These are phyloP conservation scores for Amphiduros pacificus DNA, from an alignment of 2,888 invertebrate species.

Conservation along the genomic window DNA sequence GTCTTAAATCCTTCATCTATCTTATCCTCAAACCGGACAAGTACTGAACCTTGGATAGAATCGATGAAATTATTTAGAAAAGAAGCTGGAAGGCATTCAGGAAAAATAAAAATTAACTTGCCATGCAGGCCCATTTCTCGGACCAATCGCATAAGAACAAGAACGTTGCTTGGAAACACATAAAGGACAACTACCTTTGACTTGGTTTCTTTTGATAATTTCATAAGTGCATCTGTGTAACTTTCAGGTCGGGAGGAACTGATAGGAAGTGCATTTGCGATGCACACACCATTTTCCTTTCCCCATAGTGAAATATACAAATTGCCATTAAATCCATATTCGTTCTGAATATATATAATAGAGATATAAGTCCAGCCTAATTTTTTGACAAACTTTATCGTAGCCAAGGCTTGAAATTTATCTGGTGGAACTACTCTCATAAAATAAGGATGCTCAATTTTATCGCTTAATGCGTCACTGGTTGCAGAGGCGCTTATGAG, in stretches of 20 bases:
- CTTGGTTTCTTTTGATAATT: neutral
- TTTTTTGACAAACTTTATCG: neutral
- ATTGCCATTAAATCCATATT: constrained; percentile 6
- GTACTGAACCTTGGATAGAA: too few species aligned
- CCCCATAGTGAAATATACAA: neutral
- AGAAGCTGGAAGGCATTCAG: constrained; percentile 5
- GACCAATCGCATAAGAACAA: neutral
- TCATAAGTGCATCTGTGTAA: too few species aligned
- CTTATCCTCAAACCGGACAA: too few species aligned
- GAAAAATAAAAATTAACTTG: neutral
- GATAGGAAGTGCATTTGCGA: neutral
- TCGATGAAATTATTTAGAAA: too few species aligned
- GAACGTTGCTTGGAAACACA: neutral
- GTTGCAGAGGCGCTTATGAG: constrained; percentile 1
- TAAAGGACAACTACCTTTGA: neutral
- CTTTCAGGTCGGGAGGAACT: neutral
- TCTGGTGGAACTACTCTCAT: neutral
- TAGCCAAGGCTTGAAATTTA: neutral
- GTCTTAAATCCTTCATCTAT: too few species aligned
- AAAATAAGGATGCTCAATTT: neutral
- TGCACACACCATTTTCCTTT: neutral
- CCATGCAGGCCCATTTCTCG: neutral
- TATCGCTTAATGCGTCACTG: constrained; percentile 3
- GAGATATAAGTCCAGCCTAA: constrained; percentile 1
- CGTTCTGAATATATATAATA: neutral